These are phyloP conservation scores for Synanthedon formicaeformis DNA, from an alignment of 2,888 invertebrate species.

Conservation along the genomic window DNA sequence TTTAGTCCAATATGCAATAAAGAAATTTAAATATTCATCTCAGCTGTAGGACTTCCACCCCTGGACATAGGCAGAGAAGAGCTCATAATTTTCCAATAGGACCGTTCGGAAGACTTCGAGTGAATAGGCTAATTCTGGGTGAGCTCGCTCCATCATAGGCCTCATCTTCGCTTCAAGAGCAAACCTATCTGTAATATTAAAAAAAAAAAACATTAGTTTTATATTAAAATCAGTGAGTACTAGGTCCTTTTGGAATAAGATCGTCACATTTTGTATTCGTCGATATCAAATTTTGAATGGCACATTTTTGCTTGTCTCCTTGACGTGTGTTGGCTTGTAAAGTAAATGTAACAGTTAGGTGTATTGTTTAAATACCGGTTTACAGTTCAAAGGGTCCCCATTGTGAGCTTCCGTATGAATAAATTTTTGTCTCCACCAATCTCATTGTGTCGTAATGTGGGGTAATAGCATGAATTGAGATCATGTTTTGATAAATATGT, in stretches of 20 bases:
- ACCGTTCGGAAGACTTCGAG: too few relatives aligned
- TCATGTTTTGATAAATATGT: not conserved
- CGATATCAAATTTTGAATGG: not conserved
- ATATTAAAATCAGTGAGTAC: not conserved
- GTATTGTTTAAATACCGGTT: not conserved
- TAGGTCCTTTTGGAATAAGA: not conserved
- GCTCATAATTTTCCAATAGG: too few relatives aligned
- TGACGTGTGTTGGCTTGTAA: not conserved
- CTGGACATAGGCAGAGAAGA: too few relatives aligned
- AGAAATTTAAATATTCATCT: too few relatives aligned
- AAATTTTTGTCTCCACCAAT: slow-evolving; percentile 3
- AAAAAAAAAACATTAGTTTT: too few relatives aligned
- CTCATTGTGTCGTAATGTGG: not conserved
- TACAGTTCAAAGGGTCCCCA: slow-evolving; percentile 1
- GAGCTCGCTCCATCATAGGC: too few relatives aligned
- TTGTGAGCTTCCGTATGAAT: slow-evolving; percentile 12
- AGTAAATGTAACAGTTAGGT: not conserved
- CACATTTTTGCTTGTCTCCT: not conserved
- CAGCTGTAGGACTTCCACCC: too few relatives aligned
- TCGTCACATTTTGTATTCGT: too few relatives aligned
- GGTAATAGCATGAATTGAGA: not conserved
- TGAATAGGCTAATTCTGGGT: too few relatives aligned
- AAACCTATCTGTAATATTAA: too few relatives aligned
- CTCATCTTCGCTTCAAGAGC: too few relatives aligned
- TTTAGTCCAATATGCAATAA: too few relatives aligned